phyloP scores from a whole-genome alignment of 2,888 invertebrate species.

The Geotrupes spiniger region DNA sequence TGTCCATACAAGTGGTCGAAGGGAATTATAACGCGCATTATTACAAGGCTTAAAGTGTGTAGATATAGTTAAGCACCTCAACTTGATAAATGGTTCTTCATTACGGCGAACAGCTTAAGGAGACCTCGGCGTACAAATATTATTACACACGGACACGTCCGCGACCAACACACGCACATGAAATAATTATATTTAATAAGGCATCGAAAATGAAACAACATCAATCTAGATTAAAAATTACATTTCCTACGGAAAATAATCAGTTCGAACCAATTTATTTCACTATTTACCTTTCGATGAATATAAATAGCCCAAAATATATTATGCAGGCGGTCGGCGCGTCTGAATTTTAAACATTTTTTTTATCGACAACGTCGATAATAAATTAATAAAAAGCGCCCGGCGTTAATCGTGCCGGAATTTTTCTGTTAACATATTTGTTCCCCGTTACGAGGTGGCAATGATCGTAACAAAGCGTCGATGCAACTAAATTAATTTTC shows the following conservation, averaged over 20 bases:
- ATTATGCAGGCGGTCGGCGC: too few relatives aligned
- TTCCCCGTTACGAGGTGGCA: too few relatives aligned
- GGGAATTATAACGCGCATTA: neutral
- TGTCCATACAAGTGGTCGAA: neutral
- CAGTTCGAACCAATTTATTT: neutral
- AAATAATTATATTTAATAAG: constrained; percentile 2
- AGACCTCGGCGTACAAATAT: constrained; percentile 1
- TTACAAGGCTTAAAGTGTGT: constrained; percentile 6
- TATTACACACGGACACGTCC: neutral
- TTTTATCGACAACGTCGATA: too few relatives aligned
- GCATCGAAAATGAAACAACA: constrained; percentile 2
- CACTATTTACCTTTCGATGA: neutral
- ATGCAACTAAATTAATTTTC: too few relatives aligned
- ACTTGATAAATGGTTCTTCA: constrained; percentile 3
- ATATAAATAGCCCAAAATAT: constrained; percentile 1
- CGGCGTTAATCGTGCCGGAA: too few relatives aligned
- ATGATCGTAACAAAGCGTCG: too few relatives aligned
- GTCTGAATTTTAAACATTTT: too few relatives aligned
- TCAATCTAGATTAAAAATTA: constrained; percentile 5
- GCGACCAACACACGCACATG: neutral
- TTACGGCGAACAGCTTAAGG: neutral
- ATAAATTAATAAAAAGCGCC: too few relatives aligned
- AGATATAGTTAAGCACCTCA: constrained; percentile 6
- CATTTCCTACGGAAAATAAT: neutral
- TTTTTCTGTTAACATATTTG: too few relatives aligned